Percentiles rank a stretch among this genome's conserved stretches.
Conservation (phyloP, 1,140 invertebrate species). For the Neomicropteryx cornuta region DNA sequence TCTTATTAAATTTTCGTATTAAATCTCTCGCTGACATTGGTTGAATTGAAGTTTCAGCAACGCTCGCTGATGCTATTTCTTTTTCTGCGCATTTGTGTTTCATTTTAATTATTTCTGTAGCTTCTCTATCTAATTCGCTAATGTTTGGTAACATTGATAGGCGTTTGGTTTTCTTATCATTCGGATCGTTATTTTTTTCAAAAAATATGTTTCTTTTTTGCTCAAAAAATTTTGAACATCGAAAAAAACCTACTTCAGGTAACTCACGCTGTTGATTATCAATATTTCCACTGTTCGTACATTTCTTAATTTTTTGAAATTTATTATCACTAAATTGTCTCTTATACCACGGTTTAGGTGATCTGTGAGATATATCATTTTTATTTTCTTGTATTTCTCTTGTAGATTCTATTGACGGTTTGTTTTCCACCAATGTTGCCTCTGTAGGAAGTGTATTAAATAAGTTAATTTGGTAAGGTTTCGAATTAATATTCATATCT, state of each 20-base stretch:
- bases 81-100: slow-evolving; percentile 10
- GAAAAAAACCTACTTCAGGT: slow-evolving; percentile 19
- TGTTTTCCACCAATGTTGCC: background rate
- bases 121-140: slow-evolving; percentile 68
- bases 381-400: slow-evolving; percentile 4
- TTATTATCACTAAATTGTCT: slow-evolving; percentile 21
- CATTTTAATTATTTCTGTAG: slow-evolving; percentile 55
- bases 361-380: slow-evolving; percentile 21
- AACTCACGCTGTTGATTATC: slow-evolving; percentile 15
- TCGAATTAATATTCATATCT: background rate
- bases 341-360: slow-evolving; percentile 56
- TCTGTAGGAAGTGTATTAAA: background rate
- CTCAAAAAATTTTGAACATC: slow-evolving; percentile 24
- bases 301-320: slow-evolving; percentile 18
- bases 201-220: slow-evolving; percentile 25
- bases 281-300: slow-evolving; percentile 16
- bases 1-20: slow-evolving; percentile 14
- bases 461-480: background rate
- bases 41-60: slow-evolving; percentile 4
- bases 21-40: slow-evolving; percentile 13
- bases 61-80: background rate
- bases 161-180: slow-evolving; percentile 24
- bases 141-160: slow-evolving; percentile 61
- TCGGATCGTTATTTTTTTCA: slow-evolving; percentile 33
- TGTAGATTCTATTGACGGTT: background rate